These are phyloP conservation scores for Andrena marginata DNA, from an alignment of 2,888 invertebrate genomes.

Conservation along the genomic window DNA sequence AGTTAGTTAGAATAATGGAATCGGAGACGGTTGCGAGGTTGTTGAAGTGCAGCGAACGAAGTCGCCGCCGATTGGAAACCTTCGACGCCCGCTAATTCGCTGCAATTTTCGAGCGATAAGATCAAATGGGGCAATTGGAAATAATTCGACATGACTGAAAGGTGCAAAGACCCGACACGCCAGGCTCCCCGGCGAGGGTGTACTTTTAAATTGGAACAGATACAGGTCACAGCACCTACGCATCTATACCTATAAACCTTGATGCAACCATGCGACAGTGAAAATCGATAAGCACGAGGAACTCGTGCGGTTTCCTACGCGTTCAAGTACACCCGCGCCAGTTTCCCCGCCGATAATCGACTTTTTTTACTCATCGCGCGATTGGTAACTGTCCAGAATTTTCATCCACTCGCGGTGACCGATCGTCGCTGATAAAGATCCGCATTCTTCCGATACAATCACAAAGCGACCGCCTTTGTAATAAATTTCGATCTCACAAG, in stretches of 20 bases:
- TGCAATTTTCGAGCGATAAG: slow-evolving; percentile 11
- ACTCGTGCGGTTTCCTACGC: slow-evolving; percentile 60
- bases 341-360: slow-evolving; percentile 2
- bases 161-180: slow-evolving; percentile 45
- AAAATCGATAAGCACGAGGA: slow-evolving; percentile 65
- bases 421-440: not conserved
- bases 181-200: slow-evolving; percentile 14
- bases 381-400: slow-evolving; percentile 1
- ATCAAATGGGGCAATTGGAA: slow-evolving; percentile 36
- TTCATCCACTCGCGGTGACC: not conserved
- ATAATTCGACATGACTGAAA: slow-evolving; percentile 31
- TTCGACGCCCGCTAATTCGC: not conserved
- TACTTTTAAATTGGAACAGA: slow-evolving; percentile 53
- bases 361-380: not conserved
- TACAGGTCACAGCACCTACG: slow-evolving; percentile 57
- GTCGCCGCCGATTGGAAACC: not conserved
- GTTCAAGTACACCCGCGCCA: slow-evolving; percentile 14
- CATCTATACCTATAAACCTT: slow-evolving; percentile 56
- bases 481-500: too few species aligned
- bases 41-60: not conserved
- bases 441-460: not conserved
- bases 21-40: not conserved
- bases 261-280: slow-evolving; percentile 52
- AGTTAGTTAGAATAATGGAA: not conserved
- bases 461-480: not conserved